These are phyloP conservation scores for Thermophis baileyi DNA, from an alignment of 2,113 vertebrate species.

Conservation along the genomic window DNA sequence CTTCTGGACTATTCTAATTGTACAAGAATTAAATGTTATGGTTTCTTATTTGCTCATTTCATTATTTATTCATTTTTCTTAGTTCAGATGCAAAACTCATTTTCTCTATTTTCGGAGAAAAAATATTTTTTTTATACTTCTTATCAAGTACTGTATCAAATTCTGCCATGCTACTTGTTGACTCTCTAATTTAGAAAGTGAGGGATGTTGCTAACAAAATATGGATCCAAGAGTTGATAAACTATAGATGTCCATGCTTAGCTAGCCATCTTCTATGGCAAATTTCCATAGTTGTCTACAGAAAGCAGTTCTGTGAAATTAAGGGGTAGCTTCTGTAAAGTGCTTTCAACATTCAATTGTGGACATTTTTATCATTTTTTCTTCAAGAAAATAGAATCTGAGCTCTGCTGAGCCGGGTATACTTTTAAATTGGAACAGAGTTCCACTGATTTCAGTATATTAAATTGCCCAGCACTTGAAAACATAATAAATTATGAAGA, in stretches of 20 bases:
- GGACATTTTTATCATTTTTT: background rate
- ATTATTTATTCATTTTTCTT: background rate
- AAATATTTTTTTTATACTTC: background rate
- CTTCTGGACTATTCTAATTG: background rate
- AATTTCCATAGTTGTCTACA: background rate
- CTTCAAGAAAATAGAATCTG: background rate
- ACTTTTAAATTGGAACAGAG: background rate
- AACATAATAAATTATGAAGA: background rate
- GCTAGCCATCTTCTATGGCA: background rate
- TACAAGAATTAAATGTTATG: background rate
- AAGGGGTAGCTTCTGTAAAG: background rate
- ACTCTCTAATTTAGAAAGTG: background rate
- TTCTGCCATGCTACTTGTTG: background rate
- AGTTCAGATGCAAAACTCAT: background rate
- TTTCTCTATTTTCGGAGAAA: background rate
- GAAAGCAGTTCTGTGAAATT: background rate
- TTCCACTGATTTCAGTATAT: background rate
- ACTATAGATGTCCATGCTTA: background rate
- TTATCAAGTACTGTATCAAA: background rate
- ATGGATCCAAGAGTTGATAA: background rate
- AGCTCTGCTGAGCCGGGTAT: background rate
- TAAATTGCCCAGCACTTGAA: background rate
- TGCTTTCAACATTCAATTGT: background rate
- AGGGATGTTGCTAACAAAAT: background rate
- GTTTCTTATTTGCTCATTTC: background rate